phyloP scores from a whole-genome alignment of 2,888 invertebrate species.

The Trachelus tabidus region DNA sequence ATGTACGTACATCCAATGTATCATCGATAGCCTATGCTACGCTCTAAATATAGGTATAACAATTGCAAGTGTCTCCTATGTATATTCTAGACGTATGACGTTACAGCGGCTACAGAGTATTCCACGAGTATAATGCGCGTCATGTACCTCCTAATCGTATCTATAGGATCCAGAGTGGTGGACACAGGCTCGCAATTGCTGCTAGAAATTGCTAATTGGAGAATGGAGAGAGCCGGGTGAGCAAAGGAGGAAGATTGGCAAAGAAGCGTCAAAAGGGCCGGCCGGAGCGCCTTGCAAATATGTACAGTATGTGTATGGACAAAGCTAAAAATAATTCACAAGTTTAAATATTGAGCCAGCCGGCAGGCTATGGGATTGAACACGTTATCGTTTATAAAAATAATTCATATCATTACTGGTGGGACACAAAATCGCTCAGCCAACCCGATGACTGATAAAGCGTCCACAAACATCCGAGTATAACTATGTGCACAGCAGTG shows the following conservation, averaged over 20 bases:
- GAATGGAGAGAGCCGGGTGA: background rate
- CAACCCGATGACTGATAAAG: background rate
- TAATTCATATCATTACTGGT: background rate
- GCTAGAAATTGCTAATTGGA: constrained; percentile 22
- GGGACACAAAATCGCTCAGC: background rate
- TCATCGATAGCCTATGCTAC: background rate
- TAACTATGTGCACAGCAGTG: background rate
- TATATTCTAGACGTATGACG: too few species aligned
- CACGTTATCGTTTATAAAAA: too few species aligned
- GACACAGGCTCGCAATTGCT: constrained; percentile 18
- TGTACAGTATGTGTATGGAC: background rate
- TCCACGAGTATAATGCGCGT: background rate
- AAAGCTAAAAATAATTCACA: background rate
- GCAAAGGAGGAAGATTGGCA: background rate
- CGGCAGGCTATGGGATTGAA: too few species aligned
- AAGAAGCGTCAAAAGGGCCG: background rate
- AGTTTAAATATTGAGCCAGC: too few species aligned
- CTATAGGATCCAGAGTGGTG: background rate
- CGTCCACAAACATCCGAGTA: background rate
- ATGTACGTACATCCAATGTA: background rate
- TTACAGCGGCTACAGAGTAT: background rate
- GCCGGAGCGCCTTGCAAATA: background rate
- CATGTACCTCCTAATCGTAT: background rate
- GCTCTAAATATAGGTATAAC: background rate
- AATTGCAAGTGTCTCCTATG: background rate